A percentile compares a stretch with the other conserved stretches of the same genome.
Conservation (phyloP, 2,113 vertebrate species). For the Triplophysa dalaica region DNA sequence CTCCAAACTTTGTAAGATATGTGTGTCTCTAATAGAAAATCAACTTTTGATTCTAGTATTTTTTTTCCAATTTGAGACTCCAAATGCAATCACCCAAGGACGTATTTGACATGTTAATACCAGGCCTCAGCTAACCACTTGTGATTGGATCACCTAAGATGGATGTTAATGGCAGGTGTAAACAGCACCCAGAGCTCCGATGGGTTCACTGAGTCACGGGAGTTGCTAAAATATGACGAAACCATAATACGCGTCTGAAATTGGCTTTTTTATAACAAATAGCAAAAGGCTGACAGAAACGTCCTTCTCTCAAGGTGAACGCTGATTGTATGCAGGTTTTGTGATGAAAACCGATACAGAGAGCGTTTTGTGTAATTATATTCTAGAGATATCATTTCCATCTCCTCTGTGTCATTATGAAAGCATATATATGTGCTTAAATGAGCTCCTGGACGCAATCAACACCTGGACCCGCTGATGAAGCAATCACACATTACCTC, state of each 20-base stretch:
- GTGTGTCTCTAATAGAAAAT: too few species aligned
- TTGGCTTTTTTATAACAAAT: background rate
- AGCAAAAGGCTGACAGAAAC: background rate
- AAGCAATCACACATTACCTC: slow-evolving; percentile 53
- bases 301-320: slow-evolving; percentile 26
- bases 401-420: slow-evolving; percentile 12
- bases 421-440: slow-evolving; percentile 35
- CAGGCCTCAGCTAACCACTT: background rate
- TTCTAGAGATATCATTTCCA: slow-evolving; percentile 21
- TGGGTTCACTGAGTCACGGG: background rate
- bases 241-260: background rate
- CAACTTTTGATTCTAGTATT: too few species aligned
- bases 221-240: background rate
- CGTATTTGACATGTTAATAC: background rate
- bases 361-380: background rate
- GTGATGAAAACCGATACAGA: slow-evolving; percentile 15
- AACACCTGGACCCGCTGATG: slow-evolving; percentile 68
- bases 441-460: slow-evolving; percentile 64
- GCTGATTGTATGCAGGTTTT: slow-evolving; percentile 13
- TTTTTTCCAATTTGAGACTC: too few species aligned
- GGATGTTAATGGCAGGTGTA: background rate
- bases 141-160: background rate
- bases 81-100: background rate
- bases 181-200: background rate
- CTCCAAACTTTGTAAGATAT: too few species aligned